Base-by-base conservation (phyloP, 2,888 invertebrate genomes). In the Tipula lateralis region DNA sequence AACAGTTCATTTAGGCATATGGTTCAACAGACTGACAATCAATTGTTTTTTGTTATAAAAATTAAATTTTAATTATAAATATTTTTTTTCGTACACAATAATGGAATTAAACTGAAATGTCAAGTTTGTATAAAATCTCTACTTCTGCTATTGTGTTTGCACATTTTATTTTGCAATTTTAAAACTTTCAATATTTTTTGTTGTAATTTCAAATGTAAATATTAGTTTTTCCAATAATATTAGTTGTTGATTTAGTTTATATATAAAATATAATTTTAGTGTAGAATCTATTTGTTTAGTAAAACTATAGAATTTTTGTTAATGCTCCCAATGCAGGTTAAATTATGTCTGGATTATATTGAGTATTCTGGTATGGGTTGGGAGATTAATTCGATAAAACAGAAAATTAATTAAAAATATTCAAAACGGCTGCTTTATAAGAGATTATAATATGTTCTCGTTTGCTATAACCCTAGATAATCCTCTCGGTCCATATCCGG, bases 221-320 rank as follows among this genome's bases (percentile, higher is more conserved):
- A 66, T 66, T 66, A 24, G 66, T 66, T 66, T 66, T 66, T 66
- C 16, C 24, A 66, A 66, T 66, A 66, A 24, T 66, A 66, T 66
- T 66, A 66, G 66, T 66, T 66, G 66, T 66, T 66, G 66, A 66
- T 24, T 66, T 66, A 66, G 66, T 66, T 66, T 7, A n/a, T 44
- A n/a, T 16, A 44, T 44, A 32, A 3, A 32, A 32, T 32, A n/a
- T 44, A 24, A 66, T 66, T 66, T 66, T 66, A 24, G 66, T n/a
- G n/a, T 66, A 24, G 66, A 66, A 24, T 24, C 19, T 66, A 66
- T 66, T 66, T 66, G 24, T 66, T 66, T 24, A 66, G 66, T 66
- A 66, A 66, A 66, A 66, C 24, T 66, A n/a, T n/a, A 66, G 66
- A 66, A 66, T 66, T 66, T 66, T 50, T 66, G 66, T 24, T 66